Base-by-base conservation (phyloP, 35 echinoderm and acorn worm species). In the Chiridota heheva region DNA sequence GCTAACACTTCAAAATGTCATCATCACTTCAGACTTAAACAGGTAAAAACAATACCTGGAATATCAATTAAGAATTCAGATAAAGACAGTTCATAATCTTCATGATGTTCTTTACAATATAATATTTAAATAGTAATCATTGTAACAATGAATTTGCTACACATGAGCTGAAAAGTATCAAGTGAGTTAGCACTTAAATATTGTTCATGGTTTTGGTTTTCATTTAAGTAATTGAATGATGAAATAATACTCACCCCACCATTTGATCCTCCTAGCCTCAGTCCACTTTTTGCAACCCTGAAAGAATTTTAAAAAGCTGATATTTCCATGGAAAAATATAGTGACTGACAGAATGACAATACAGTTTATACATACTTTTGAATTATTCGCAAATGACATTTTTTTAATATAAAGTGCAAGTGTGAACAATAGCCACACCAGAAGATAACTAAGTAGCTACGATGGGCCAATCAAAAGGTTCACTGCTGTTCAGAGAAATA, bases 201-300 rank as follows among this genome's bases (percentile, higher is more conserved):
- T 13, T 65, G 7, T 65, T 65, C 7, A 65, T 65, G 10, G 20
- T 13, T 7, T 7, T 24, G 7, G 33, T 65, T 12, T 24, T 65
- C 33, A 13, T 18, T 24, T 65, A 31, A 7, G 28, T 24, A 27
- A 65, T 7, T 31, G 33, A 10, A 13, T 12, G 7, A 65, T 24
- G 33, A 10, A 13, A 7, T 12, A 10, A 42, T 22, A 91, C 93
- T 80, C 76, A 97, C 93, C 78, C 93, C 93, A 57, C 93, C 93
- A 91, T 80, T 91, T 10, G 93, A 91, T 7, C 88, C 88, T 70
- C 93, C 93, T 44, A 67, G 67, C 44, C 74, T 36, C 58, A 97
- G 61, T 46, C 93, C 93, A 27, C 71, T 77, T 70, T 91, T 97
- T 15, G 93, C 93, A 74, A 97, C 42, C 41, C 93, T 97, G 73